Evolutionary conservation across 2,888 invertebrate genomes (phyloP).

Genomic region (Yponomeuta sedellus): DNA sequence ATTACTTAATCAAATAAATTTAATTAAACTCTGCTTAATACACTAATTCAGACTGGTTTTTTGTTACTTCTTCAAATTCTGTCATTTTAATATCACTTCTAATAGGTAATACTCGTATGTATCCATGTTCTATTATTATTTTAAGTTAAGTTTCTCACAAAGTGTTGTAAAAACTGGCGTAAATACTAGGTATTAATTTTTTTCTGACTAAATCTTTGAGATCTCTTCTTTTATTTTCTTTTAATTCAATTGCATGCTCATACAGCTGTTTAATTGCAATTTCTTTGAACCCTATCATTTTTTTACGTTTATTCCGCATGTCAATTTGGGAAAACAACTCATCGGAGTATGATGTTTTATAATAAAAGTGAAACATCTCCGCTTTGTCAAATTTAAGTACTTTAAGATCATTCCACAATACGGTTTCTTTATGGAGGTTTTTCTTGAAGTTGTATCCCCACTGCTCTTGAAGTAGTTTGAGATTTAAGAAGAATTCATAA

Average conservation of each 20-base stretch:
- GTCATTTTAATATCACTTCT: no score
- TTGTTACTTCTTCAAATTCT: no score
- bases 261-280: slow-evolving; percentile 16
- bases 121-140: no score
- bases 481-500: slow-evolving; percentile 16
- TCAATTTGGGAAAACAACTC: slow-evolving; percentile 14
- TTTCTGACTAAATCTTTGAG: slow-evolving; percentile 19
- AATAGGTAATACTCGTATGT: no score
- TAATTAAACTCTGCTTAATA: no score
- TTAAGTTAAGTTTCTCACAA: no score
- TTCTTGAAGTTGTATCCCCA: slow-evolving; percentile 20
- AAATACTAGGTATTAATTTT: slow-evolving; percentile 21
- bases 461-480: slow-evolving; percentile 14
- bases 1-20: no score
- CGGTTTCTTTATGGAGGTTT: slow-evolving; percentile 18
- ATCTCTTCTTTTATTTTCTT: slow-evolving; percentile 17
- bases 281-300: slow-evolving; percentile 17
- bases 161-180: slow-evolving; percentile 18
- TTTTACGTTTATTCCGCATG: slow-evolving; percentile 22
- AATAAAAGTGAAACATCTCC: slow-evolving; percentile 18
- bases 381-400: slow-evolving; percentile 16
- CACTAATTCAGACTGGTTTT: no score
- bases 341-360: slow-evolving; percentile 21
- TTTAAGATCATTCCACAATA: slow-evolving; percentile 17
- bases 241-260: slow-evolving; percentile 16